phyloP scores from a whole-genome alignment of 2,888 invertebrate species.

The Papilio demoleus region DNA sequence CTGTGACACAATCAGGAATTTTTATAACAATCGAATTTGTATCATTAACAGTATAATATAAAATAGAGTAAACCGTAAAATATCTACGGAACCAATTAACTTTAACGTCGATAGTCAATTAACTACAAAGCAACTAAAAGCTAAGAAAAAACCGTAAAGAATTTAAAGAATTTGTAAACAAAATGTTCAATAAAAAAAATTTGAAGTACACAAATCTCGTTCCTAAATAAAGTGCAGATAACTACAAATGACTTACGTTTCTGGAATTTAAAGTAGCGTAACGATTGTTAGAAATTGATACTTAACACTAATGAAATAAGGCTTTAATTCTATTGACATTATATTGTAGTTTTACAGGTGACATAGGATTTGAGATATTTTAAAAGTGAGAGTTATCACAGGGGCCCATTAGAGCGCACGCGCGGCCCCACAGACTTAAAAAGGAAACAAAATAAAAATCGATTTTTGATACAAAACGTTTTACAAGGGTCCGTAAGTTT shows the following conservation, averaged over 20 bases:
- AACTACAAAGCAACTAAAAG: not conserved
- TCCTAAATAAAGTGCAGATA: slow-evolving; percentile 82
- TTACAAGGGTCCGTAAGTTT: slow-evolving; percentile 47
- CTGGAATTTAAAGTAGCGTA: slow-evolving; percentile 72
- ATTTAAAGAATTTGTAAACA: slow-evolving; percentile 58
- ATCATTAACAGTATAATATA: too few species aligned
- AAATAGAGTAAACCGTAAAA: not conserved
- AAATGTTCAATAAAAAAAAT: slow-evolving; percentile 60
- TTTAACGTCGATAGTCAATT: not conserved
- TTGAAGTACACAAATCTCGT: slow-evolving; percentile 71
- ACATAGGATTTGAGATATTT: slow-evolving; percentile 68
- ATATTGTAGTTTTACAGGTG: slow-evolving; percentile 57
- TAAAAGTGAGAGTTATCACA: slow-evolving; percentile 83
- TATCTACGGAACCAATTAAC: slow-evolving; percentile 18
- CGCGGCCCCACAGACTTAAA: slow-evolving; percentile 71
- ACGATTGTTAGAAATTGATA: slow-evolving; percentile 42
- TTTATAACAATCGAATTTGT: too few species aligned
- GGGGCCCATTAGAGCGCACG: slow-evolving; percentile 81
- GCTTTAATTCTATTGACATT: slow-evolving; percentile 49
- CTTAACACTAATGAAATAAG: slow-evolving; percentile 48
- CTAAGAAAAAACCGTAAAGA: slow-evolving; percentile 36
- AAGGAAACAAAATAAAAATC: slow-evolving; percentile 51
- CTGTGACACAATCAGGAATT: too few species aligned
- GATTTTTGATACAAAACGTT: slow-evolving; percentile 42
- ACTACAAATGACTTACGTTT: slow-evolving; percentile 82